These are phyloP conservation scores for Leptobrachium leishanense DNA, from an alignment of 2,113 vertebrate genomes.

Conservation along the genomic window DNA sequence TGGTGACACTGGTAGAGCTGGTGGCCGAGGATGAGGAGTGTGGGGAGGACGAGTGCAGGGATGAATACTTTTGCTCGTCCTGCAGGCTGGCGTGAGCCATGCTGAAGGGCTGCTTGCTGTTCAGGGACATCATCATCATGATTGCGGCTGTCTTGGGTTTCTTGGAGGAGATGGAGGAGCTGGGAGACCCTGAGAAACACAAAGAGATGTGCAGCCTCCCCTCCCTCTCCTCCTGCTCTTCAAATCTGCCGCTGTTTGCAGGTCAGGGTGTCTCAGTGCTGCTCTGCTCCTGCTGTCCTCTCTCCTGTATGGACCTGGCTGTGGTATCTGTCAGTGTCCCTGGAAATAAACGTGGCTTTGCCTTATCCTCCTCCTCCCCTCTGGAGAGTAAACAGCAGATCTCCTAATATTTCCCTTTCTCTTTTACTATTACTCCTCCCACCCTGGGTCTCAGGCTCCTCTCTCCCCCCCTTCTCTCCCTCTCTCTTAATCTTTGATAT, in stretches of 20 bases:
- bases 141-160: constrained; percentile 65
- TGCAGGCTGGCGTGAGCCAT: constrained; percentile 89
- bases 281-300: background rate
- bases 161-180: constrained; percentile 74
- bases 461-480: constrained; percentile 9
- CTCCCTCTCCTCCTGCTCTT: background rate
- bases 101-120: constrained; percentile 90
- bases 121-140: constrained; percentile 98
- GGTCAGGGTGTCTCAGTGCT: background rate
- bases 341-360: constrained; percentile 42
- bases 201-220: too few species aligned
- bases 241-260: background rate
- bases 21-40: constrained; percentile 76
- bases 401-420: constrained; percentile 42
- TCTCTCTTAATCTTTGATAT: constrained; percentile 28
- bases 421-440: constrained; percentile 43
- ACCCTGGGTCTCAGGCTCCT: constrained; percentile 46
- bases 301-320: constrained; percentile 44
- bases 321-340: constrained; percentile 33
- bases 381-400: constrained; percentile 39
- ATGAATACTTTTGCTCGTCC: constrained; percentile 89
- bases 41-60: constrained; percentile 84
- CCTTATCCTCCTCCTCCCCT: constrained; percentile 11
- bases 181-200: constrained; percentile 54
- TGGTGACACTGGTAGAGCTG: constrained; percentile 68